Evolutionary conservation across 2,797 vertebrate species (phyloP), one percentile per base, ranked within the genome.

Genomic region (Anguilla obscura): DNA sequence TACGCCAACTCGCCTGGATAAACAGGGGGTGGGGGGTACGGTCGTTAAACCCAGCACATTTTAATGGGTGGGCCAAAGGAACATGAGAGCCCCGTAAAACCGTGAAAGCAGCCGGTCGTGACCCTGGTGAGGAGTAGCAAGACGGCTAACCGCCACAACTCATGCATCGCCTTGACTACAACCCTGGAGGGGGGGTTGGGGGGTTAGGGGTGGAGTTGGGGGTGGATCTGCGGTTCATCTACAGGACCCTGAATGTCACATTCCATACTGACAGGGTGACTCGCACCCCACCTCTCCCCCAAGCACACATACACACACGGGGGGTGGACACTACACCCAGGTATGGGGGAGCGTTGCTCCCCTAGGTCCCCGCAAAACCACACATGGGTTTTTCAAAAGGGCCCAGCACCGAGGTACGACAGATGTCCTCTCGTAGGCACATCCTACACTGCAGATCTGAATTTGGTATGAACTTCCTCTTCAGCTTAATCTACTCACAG

Each of bases 231-330:
- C 86, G 83, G 84, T 63, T 69, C 48, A 88, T 76, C 63, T 63
- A 84, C 16, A 76, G 71, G 18, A 86, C 58, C 87, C 60, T 60
- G 87, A 85, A 87, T 87, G 90, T 90, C 88, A 85, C 33, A 90
- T 89, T 87, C 90, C 86, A 60, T 87, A 89, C 87, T 82, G 58
- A 89, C 90, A 83, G 86, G 1, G 66, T 85, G 90, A 58, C 27
- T 86, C 80, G 85, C 56, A 58, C 48, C 36, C 56, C 79, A 27
- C 6, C 45, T 3, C 50, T 24, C 71, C 24, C 24, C 83, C 58
- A 50, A 85, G 52, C 84, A 24, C 56, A 84, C 86, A 27, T n/a
- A 12, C 30, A 63, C 63, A 48, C 1, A 45, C 76, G 87, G 27
- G 82, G 6, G 8, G 27, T 7, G 66, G 66, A 45, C 12, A 36